Evolutionary conservation across 2,797 vertebrate genomes (phyloP), one percentile per base, ranked within the genome.

Genomic region (Mastacembelus armatus): DNA sequence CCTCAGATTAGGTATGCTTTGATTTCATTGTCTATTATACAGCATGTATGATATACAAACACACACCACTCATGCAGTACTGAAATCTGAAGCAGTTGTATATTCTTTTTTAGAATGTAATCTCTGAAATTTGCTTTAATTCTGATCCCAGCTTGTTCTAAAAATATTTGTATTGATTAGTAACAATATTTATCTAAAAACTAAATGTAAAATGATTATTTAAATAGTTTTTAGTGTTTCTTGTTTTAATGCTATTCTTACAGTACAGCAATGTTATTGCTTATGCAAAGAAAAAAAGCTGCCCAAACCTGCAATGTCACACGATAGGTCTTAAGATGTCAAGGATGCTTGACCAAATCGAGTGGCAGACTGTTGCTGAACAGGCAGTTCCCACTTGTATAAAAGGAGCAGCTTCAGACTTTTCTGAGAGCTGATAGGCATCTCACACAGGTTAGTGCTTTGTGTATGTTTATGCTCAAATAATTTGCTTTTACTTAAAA

Each of bases 311-410:
- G 38, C 11, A 65, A 71, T 77, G 68, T 69, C 44, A 60, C 42
- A 61, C 62, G 78, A 80, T 71, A 74, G 40, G 45, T 79, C 52
- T 85, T 60, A 71, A 38, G 42, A 83, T 86, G 77, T 68, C 77
- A 82, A 63, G 52, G 85, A 90, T 90, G 78, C 88, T 85, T 92
- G 89, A 89, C 87, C 87, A 91, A 91, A 91, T 84, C 4, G 60
- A 86, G 88, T 30, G 52, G 56, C 5, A 24, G 48, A 47, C 45
- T 60, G 36, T 54, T 72, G 87, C 88, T 90, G 90, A 90, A 70
- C 4, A 30, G 42, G 69, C 87, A 82, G 18, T 70, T 66, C 16
- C 15, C 36, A 50, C 19, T 68, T 70, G 72, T 90, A 90, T 91
- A 91, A 71, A 91, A 81, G 84, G 66, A 81, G 54, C 47, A 55